Evolutionary conservation across 2,113 vertebrate species (phyloP).

Genomic region (Apistogramma diplotaenia): DNA sequence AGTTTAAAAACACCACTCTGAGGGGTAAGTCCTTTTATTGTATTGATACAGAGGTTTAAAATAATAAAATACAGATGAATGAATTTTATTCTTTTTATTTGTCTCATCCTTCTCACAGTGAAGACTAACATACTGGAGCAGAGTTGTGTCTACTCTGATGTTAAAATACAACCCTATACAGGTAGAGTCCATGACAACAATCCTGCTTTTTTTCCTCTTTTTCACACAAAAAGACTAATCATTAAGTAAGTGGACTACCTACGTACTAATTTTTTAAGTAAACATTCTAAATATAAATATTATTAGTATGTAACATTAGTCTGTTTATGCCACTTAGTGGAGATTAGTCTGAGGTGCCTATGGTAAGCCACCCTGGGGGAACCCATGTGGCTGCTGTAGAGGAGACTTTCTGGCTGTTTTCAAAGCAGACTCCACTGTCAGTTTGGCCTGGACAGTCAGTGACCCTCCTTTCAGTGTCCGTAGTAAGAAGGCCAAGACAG

Average conservation of each 20-base stretch:
- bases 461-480: no score
- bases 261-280: no score
- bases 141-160: not conserved
- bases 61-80: not conserved
- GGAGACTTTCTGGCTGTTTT: not conserved
- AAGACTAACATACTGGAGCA: not conserved
- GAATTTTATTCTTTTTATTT: not conserved
- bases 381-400: not conserved
- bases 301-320: no score
- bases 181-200: not conserved
- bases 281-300: no score
- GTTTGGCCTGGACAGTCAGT: fast-evolving
- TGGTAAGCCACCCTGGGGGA: not conserved
- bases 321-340: no score
- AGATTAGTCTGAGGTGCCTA: no score
- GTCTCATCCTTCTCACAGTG: not conserved
- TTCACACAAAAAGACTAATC: not conserved
- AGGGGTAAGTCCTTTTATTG: not conserved
- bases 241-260: not conserved
- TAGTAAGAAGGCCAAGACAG: no score
- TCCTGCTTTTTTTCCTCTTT: not conserved
- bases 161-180: not conserved
- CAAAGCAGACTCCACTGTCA: no score
- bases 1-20: not conserved
- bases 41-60: fast-evolving